phyloP scores from a whole-genome alignment of 2,797 vertebrate genomes.

The Poeciliopsis presidionis region DNA sequence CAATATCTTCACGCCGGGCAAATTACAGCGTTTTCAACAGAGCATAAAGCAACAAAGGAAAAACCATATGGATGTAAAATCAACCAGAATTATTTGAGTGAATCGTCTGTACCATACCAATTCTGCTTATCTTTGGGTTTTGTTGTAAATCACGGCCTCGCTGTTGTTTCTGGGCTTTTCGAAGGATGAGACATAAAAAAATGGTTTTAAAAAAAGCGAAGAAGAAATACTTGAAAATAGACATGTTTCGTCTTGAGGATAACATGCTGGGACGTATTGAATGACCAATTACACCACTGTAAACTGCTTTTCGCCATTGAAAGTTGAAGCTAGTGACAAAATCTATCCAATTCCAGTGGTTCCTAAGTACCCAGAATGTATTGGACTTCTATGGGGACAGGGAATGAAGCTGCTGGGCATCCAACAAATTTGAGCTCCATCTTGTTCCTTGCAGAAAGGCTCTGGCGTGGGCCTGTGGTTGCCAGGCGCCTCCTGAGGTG shows the following conservation, averaged over 20 bases:
- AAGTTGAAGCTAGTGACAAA: constrained; percentile 71
- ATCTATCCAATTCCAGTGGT: constrained; percentile 77
- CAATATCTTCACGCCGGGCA: constrained; percentile 77
- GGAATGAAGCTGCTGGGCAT: constrained; percentile 75
- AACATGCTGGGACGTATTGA: constrained; percentile 75
- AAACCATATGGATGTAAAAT: constrained; percentile 62
- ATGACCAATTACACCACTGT: constrained; percentile 75
- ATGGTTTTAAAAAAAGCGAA: constrained; percentile 40
- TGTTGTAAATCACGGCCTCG: constrained; percentile 43
- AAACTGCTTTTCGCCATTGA: constrained; percentile 74
- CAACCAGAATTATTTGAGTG: constrained; percentile 39
- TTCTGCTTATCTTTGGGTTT: constrained; percentile 46
- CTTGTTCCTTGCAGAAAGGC: constrained; percentile 79
- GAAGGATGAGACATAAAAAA: constrained; percentile 16
- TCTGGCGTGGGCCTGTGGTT: constrained; percentile 79
- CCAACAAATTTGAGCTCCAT: constrained; percentile 77
- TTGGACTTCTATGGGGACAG: constrained; percentile 77
- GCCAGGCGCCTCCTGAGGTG: constrained; percentile 86
- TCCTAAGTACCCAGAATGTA: constrained; percentile 73
- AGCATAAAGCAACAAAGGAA: constrained; percentile 69
- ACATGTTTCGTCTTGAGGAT: constrained; percentile 66
- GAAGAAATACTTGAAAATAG: constrained; percentile 58
- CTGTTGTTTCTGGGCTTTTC: constrained; percentile 27
- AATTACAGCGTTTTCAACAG: constrained; percentile 73
- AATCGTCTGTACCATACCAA: constrained; percentile 38